A percentile compares a stretch with the other conserved stretches of the same genome.
Conservation (phyloP, 2,797 vertebrate genomes). For the Calcarius lapponicus region DNA sequence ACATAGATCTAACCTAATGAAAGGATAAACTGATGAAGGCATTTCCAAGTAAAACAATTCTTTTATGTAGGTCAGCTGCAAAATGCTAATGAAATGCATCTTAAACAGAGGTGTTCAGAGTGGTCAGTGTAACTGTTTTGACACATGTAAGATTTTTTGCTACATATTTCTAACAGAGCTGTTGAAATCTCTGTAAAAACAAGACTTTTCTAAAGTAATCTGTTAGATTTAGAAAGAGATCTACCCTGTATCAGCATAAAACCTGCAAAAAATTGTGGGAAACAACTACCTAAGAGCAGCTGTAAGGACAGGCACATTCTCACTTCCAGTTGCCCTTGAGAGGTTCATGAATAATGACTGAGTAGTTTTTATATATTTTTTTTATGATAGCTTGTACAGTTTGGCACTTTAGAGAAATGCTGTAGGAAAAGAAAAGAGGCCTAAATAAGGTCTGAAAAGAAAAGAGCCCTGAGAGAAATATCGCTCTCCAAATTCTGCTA, state of each 20-base stretch:
- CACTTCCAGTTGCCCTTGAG: background rate
- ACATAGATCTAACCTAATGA: background rate
- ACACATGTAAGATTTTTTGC: background rate
- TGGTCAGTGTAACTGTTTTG: background rate
- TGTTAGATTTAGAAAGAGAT: background rate
- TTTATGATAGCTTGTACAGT: slow-evolving; percentile 51
- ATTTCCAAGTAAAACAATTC: slow-evolving; percentile 39
- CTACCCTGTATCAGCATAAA: background rate
- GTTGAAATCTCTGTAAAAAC: background rate
- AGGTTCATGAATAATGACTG: background rate
- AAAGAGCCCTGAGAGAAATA: slow-evolving; percentile 36
- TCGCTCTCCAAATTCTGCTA: slow-evolving; percentile 19
- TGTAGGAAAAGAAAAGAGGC: slow-evolving; percentile 60
- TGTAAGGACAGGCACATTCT: background rate
- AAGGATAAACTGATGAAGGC: background rate
- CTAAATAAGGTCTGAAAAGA: slow-evolving; percentile 71
- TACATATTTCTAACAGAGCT: background rate
- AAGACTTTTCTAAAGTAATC: background rate
- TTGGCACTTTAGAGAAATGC: slow-evolving; percentile 39
- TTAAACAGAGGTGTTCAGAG: background rate
- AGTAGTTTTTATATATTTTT: slow-evolving; percentile 6
- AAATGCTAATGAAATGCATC: background rate
- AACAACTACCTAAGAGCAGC: background rate
- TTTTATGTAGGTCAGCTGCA: slow-evolving; percentile 24
- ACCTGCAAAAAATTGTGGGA: background rate